Evolutionary conservation across 2,888 invertebrate species (phyloP).

Genomic region (Vandiemenella viatica): DNA sequence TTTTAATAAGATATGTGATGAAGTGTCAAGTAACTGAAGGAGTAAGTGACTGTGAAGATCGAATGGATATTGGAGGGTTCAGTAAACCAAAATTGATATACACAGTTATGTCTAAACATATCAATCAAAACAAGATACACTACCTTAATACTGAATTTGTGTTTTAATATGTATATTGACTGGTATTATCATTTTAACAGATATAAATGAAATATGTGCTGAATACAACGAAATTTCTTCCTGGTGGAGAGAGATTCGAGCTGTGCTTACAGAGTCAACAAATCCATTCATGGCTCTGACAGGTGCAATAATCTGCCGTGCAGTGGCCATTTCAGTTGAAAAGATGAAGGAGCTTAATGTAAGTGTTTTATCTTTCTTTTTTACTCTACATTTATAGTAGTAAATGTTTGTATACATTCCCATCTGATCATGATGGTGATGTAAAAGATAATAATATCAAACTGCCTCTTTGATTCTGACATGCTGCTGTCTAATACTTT

Average conservation of each 20-base stretch:
- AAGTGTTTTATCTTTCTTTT: slow-evolving; percentile 8
- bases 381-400: neutral
- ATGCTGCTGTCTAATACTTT: too few species aligned
- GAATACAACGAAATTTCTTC: slow-evolving; percentile 54
- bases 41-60: too few species aligned
- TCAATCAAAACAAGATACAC: too few species aligned
- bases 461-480: neutral
- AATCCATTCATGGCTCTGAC: slow-evolving; percentile 65
- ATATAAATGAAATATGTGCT: slow-evolving; percentile 38
- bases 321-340: slow-evolving; percentile 44
- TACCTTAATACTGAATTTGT: neutral
- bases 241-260: slow-evolving; percentile 72
- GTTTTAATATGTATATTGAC: neutral
- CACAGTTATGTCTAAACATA: too few species aligned
- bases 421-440: neutral
- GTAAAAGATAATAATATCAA: neutral
- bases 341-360: slow-evolving; percentile 18
- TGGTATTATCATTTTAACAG: slow-evolving; percentile 18
- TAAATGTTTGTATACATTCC: too few species aligned
- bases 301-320: slow-evolving; percentile 69
- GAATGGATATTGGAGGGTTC: too few species aligned
- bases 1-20: too few species aligned
- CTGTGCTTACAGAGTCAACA: slow-evolving; percentile 52
- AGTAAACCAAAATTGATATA: too few species aligned
- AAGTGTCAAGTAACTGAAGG: too few species aligned